These are phyloP conservation scores for Dallia pectoralis DNA, from an alignment of 2,797 vertebrate genomes.

Conservation along the genomic window DNA sequence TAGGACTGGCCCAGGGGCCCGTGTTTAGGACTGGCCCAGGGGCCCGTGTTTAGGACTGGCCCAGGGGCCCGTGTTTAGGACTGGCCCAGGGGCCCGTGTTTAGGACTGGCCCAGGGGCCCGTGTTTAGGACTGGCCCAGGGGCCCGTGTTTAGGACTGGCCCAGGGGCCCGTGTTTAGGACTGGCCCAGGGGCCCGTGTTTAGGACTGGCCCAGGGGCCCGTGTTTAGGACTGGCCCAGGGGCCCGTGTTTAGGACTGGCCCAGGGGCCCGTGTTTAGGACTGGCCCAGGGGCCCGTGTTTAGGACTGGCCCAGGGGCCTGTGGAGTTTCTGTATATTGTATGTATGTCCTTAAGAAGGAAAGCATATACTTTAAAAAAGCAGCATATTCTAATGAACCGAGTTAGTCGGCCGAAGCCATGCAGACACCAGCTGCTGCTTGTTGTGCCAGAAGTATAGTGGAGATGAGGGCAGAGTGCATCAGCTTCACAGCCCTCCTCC, in stretches of 20 bases:
- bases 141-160: neutral
- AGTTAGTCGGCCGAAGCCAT: too few species aligned
- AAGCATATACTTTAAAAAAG: too few species aligned
- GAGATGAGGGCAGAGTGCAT: neutral
- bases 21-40: neutral
- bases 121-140: too few species aligned
- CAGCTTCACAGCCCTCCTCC: slow-evolving; percentile 29
- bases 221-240: too few species aligned
- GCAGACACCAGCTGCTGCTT: too few species aligned
- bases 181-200: too few species aligned
- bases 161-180: neutral
- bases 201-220: neutral
- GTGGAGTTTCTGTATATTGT: too few species aligned
- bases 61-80: neutral
- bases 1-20: neutral
- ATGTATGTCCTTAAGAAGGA: too few species aligned
- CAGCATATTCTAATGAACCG: too few species aligned
- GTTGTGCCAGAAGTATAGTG: neutral
- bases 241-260: neutral
- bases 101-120: neutral
- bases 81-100: too few species aligned
- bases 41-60: neutral
- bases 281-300: too few species aligned
- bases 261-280: neutral
- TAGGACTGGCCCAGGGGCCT: neutral